Evolutionary conservation across 2,113 vertebrate species (phyloP).

Genomic region (Odocoileus hemionus): DNA sequence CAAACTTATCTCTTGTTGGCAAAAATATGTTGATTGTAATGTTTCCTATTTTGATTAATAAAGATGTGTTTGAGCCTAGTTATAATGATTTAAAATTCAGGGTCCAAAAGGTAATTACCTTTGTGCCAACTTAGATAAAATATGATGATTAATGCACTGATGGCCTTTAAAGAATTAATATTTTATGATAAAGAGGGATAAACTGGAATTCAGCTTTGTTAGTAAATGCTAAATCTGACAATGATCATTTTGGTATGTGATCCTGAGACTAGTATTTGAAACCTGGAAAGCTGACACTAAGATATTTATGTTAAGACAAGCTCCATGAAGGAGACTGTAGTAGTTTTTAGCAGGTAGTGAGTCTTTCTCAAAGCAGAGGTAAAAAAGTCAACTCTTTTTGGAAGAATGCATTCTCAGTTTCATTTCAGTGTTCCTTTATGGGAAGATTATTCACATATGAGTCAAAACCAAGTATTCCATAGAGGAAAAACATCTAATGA

Average conservation of each 20-base stretch:
- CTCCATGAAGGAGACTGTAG: not conserved
- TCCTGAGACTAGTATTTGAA: not conserved
- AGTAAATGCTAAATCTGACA: not conserved
- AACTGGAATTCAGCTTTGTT: not conserved
- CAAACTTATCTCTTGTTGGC: not conserved
- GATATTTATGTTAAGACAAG: not conserved
- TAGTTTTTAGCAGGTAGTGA: not conserved
- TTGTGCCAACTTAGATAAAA: not conserved
- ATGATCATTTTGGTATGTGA: not conserved
- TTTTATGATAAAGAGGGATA: not conserved
- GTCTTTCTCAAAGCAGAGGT: not conserved
- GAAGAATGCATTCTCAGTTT: not conserved
- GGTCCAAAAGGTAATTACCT: not conserved
- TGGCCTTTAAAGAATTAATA: not conserved
- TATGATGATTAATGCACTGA: not conserved
- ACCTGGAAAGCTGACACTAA: not conserved
- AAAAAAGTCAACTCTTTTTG: not conserved
- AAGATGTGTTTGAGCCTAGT: not conserved
- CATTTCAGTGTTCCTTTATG: not conserved
- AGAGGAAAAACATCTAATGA: not conserved
- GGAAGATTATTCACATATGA: not conserved
- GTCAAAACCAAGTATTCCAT: not conserved
- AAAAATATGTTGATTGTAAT: not conserved
- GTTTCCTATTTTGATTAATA: not conserved
- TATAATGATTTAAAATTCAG: not conserved